These are phyloP conservation scores for Vanessa cardui DNA, from an alignment of 2,888 invertebrate species.

Conservation along the genomic window DNA sequence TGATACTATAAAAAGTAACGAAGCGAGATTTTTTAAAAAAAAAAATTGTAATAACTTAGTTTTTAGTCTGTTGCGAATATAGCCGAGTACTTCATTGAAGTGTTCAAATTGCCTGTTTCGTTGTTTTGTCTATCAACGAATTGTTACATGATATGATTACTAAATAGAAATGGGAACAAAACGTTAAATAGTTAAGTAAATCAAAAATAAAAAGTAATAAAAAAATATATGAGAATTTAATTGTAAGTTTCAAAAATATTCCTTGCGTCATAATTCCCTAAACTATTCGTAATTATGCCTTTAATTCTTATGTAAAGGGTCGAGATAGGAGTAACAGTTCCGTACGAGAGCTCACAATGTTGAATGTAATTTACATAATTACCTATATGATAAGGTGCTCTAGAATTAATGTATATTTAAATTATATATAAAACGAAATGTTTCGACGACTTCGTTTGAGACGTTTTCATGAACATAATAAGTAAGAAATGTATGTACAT, in stretches of 20 bases:
- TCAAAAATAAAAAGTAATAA: no score
- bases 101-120: no score
- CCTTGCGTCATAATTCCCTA: neutral
- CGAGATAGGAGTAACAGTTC: neutral
- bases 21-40: no score
- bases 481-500: no score
- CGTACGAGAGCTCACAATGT: slow-evolving; percentile 1
- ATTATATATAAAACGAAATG: neutral
- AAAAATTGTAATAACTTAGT: no score
- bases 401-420: neutral
- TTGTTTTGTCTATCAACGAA: no score
- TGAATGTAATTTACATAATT: slow-evolving; percentile 2
- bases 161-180: no score
- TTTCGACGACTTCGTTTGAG: neutral
- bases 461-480: no score
- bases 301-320: slow-evolving; percentile 1
- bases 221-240: neutral
- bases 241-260: neutral
- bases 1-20: no score
- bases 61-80: no score
- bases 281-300: slow-evolving; percentile 1
- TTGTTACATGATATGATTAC: no score
- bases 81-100: no score
- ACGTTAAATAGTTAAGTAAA: neutral
- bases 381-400: slow-evolving; percentile 3